Conservation (phyloP, 2,888 invertebrate species). For the Lingula anatina region DNA sequence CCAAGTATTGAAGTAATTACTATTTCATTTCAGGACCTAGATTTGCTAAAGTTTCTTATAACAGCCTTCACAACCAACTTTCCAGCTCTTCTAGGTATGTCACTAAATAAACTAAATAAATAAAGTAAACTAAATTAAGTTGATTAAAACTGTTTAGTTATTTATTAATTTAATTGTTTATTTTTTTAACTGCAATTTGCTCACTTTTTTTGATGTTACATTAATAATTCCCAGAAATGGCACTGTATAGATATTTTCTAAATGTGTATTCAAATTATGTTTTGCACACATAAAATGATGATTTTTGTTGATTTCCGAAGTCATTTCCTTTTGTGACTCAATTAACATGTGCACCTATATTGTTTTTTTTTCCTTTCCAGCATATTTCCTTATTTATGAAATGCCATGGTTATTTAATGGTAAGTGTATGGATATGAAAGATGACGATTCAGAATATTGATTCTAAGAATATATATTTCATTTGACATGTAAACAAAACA, state of each 20-base stretch:
- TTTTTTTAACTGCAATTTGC: background rate
- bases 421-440: slow-evolving; percentile 49
- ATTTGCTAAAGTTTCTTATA: slow-evolving; percentile 81
- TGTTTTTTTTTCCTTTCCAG: slow-evolving; percentile 60
- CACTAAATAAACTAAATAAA: background rate
- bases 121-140: background rate
- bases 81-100: slow-evolving; percentile 60
- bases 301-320: too few species aligned
- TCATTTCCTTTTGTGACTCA: too few species aligned
- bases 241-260: too few species aligned
- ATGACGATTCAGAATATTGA: too few species aligned
- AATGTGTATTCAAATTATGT: too few species aligned
- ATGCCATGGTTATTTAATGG: slow-evolving; percentile 91
- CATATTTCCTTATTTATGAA: slow-evolving; percentile 84
- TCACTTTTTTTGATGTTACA: background rate
- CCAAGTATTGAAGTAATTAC: too few species aligned
- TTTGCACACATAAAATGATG: too few species aligned
- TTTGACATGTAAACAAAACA: too few species aligned
- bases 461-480: too few species aligned
- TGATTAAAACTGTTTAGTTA: background rate
- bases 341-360: too few species aligned
- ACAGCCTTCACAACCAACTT: slow-evolving; percentile 82
- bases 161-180: background rate
- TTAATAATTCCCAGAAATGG: too few species aligned
- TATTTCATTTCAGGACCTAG: slow-evolving; percentile 65